Conservation (phyloP, 2,888 invertebrate genomes). For the Xestia ashworthii region DNA sequence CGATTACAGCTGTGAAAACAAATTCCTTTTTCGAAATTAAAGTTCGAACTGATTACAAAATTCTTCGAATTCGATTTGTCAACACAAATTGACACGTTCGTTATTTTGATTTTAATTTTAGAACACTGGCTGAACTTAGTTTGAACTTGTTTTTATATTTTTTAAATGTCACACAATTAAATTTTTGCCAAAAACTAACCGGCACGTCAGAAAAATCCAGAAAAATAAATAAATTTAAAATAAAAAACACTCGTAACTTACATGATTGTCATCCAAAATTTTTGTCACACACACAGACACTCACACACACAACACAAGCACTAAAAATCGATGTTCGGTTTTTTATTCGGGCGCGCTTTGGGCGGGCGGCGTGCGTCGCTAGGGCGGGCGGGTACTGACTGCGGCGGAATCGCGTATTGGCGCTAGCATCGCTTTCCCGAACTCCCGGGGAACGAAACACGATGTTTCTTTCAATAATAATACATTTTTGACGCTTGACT, state of each 20-base stretch:
- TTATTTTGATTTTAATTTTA: neutral
- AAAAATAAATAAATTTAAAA: conserved; percentile 11
- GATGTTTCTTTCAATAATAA: conserved; percentile 53
- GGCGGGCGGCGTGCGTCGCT: conserved; percentile 65
- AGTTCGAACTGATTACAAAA: conserved; percentile 1
- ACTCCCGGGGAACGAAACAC: conserved; percentile 52
- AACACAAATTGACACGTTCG: conserved; percentile 1
- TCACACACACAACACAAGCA: conserved; percentile 71
- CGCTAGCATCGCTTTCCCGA: conserved; percentile 67
- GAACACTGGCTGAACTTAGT: neutral
- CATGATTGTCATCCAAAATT: conserved; percentile 65
- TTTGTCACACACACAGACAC: conserved; percentile 68
- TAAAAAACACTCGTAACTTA: conserved; percentile 56
- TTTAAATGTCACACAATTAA: conserved; percentile 13
- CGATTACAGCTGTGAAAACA: conserved; percentile 16
- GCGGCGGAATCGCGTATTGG: conserved; percentile 68
- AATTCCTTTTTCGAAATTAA: conserved; percentile 18
- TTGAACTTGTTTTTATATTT: neutral
- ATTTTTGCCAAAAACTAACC: conserved; percentile 21
- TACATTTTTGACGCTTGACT: conserved; percentile 47
- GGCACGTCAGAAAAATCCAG: conserved; percentile 25
- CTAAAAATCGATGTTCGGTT: conserved; percentile 73
- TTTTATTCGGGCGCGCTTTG: conserved; percentile 56
- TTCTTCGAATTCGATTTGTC: conserved; percentile 9
- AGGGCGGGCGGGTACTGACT: conserved; percentile 70